Base-by-base conservation (phyloP, 2,888 invertebrate genomes). In the Synergus japonicus region DNA sequence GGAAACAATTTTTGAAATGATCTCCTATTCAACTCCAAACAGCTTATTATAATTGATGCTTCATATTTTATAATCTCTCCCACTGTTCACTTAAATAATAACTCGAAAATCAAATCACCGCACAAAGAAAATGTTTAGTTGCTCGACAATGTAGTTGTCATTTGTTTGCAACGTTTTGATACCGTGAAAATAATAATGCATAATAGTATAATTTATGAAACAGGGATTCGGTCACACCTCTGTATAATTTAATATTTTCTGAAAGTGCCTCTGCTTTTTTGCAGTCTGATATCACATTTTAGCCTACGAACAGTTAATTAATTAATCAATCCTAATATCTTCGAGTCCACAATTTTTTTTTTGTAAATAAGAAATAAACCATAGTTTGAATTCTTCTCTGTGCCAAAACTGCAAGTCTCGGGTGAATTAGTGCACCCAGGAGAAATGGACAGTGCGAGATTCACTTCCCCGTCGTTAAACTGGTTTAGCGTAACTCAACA, bases 11-110 rank as follows among this genome's bases (percentile, higher is more conserved):
- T 54, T 37, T 69, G 49, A 54, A 69, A 22, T 0, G 41, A 58
- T 73, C 37, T 37, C 37, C 37, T 41, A n/a, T 8, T 60, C 22
- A 63, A 63, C 12, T 22, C 3, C 9, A 29, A 54, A 29, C 4
- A 4, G 15, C 12, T 29, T 29, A 29, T 58, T n/a, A 54, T 41
- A 73, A 73, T 73, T 73, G 41, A n/a, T 73, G 41, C 37, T 73
- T 41, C 54, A 73, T 73, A 54, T 73, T 54, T 58, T 13, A 73
- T 18, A 54, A 5, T n/a, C 2, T 49, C 73, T 73, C 5, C n/a
- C 9, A 18, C 1, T 0, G 2, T n/a, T 8, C 8, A 9, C 9
- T 18, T 18, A 9, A 58, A 58, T 9, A 8, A 18, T 18, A 18
- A 58, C 7, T 58, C n/a, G 9, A 58, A 37, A 7, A 37, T 37